Conservation (phyloP, 2,888 invertebrate genomes). For the Diabrotica balteata region DNA sequence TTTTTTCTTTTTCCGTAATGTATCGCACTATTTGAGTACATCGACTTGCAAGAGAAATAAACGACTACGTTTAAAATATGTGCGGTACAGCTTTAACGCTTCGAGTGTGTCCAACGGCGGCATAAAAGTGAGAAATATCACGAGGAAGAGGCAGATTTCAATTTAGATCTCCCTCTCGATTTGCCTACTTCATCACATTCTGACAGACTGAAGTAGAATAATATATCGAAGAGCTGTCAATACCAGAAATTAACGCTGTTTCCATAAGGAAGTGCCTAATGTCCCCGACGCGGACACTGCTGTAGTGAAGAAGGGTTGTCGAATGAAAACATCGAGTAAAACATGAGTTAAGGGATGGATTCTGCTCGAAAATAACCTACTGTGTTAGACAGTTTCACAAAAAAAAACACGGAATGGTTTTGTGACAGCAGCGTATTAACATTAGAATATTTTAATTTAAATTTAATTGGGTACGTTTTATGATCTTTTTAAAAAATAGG, state of each 20-base stretch:
- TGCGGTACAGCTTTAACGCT: not conserved
- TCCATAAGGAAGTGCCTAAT: not conserved
- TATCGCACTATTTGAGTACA: too few species aligned
- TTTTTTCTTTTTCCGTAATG: too few species aligned
- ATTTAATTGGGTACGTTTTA: too few species aligned
- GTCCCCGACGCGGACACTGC: not conserved
- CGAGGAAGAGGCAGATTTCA: slow-evolving; percentile 27
- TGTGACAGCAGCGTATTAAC: too few species aligned
- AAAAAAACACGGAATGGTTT: too few species aligned
- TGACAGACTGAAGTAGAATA: slow-evolving; percentile 38
- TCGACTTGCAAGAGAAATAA: too few species aligned
- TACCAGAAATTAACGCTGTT: slow-evolving; percentile 25
- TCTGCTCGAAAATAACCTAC: too few species aligned
- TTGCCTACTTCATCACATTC: slow-evolving; percentile 34
- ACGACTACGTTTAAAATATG: too few species aligned
- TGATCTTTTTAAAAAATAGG: too few species aligned
- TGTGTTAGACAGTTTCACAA: too few species aligned
- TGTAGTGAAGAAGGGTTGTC: not conserved
- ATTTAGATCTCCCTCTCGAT: slow-evolving; percentile 27
- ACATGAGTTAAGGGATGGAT: too few species aligned
- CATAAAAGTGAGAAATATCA: slow-evolving; percentile 3
- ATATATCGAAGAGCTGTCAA: slow-evolving; percentile 27
- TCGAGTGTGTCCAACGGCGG: not conserved
- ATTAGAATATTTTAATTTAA: too few species aligned
- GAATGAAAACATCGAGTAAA: not conserved